Conservation (phyloP, 2,888 invertebrate species). For the Drosophila hamatofila region DNA sequence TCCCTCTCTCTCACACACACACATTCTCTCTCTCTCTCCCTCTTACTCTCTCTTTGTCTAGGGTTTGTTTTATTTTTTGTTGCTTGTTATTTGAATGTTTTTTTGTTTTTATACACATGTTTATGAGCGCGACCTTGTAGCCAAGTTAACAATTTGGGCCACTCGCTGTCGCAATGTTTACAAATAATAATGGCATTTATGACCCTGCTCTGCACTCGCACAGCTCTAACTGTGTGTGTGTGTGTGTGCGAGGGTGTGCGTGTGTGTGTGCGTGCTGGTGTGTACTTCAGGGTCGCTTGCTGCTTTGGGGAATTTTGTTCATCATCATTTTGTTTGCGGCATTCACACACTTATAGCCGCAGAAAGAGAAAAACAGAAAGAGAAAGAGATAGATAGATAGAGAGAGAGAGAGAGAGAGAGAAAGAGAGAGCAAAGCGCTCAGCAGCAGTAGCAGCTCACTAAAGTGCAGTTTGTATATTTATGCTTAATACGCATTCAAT, state of each 20-base stretch:
- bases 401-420: neutral
- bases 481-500: conserved; percentile 4
- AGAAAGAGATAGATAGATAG: neutral
- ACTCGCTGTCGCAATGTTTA: conserved; percentile 77
- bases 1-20: neutral
- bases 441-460: conserved; percentile 28
- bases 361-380: neutral
- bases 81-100: conserved; percentile 4
- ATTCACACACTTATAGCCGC: conserved; percentile 26
- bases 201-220: conserved; percentile 65
- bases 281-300: conserved; percentile 55
- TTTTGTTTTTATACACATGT: conserved; percentile 26
- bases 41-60: neutral
- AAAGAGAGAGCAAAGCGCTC: neutral
- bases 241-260: conserved; percentile 6
- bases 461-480: conserved; percentile 60
- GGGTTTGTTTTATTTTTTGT: conserved; percentile 24
- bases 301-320: conserved; percentile 58
- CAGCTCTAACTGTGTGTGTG: conserved; percentile 11
- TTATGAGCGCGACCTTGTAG: conserved; percentile 66
- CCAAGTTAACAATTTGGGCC: conserved; percentile 76
- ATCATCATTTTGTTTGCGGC: conserved; percentile 61
- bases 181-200: conserved; percentile 80
- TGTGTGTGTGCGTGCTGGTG: conserved; percentile 25
- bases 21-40: neutral